Evolutionary conservation across 2,113 vertebrate species (phyloP).

Genomic region (Colistium nudipinnis): DNA sequence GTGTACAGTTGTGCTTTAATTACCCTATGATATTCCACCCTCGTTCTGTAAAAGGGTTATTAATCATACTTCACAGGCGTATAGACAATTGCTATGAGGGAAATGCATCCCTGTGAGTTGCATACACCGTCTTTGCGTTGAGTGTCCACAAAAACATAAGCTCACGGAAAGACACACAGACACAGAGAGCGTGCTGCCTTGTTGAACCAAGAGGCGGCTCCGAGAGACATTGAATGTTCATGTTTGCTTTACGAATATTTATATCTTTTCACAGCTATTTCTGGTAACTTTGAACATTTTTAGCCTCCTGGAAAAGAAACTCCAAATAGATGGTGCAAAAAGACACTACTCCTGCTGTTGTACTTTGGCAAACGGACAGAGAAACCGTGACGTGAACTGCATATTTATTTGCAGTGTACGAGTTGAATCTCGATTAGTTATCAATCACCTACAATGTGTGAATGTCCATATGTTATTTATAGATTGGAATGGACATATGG

Average conservation of each 20-base stretch:
- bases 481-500: not conserved
- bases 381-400: constrained; percentile 2
- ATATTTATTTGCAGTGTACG: not conserved
- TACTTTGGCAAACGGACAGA: constrained; percentile 3
- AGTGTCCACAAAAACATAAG: not conserved
- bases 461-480: constrained; percentile 12
- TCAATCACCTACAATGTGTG: not conserved
- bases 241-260: constrained; percentile 57
- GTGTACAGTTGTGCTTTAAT: constrained; percentile 35
- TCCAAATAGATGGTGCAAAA: constrained; percentile 38
- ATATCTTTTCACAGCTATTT: constrained; percentile 60
- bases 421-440: constrained; percentile 18
- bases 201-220: constrained; percentile 11
- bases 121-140: not conserved
- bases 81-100: constrained; percentile 17
- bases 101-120: not conserved
- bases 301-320: constrained; percentile 50
- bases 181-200: not conserved
- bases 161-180: not conserved
- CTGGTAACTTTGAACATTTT: constrained; percentile 61
- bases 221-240: constrained; percentile 30
- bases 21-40: constrained; percentile 9
- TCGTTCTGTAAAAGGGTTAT: constrained; percentile 20
- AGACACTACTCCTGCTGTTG: not conserved
- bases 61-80: constrained; percentile 43